A percentile compares a stretch with the other conserved stretches of the same genome.
Conservation (phyloP, 2,888 invertebrate genomes). For the Oeneis ivallda region DNA sequence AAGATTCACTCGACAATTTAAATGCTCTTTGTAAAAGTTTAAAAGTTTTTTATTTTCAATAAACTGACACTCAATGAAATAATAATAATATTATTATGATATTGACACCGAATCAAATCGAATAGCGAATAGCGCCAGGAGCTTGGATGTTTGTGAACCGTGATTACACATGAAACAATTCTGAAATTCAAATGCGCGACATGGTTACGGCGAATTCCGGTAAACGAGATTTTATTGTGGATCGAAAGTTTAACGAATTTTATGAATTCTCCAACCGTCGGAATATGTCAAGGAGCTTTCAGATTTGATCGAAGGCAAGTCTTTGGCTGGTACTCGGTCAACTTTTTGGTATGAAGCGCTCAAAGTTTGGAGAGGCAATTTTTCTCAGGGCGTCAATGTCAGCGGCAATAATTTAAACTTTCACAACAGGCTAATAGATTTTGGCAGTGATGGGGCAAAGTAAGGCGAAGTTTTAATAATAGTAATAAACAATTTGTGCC, state of each 20-base stretch:
- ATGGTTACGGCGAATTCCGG: constrained; percentile 37
- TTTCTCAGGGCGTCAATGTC: constrained; percentile 69
- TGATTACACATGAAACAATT: constrained; percentile 37
- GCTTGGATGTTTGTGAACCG: constrained; percentile 35
- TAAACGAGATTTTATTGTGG: constrained; percentile 37
- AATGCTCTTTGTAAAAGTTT: too few species aligned
- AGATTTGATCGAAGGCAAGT: constrained; percentile 40
- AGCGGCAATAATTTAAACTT: constrained; percentile 67
- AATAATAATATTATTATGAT: neutral
- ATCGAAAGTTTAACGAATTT: constrained; percentile 37
- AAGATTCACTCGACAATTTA: too few species aligned
- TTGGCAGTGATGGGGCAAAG: constrained; percentile 31
- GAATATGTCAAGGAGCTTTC: constrained; percentile 36
- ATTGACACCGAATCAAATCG: too few species aligned
- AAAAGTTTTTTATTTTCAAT: too few species aligned
- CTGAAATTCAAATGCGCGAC: constrained; percentile 39
- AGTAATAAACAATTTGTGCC: neutral
- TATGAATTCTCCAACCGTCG: constrained; percentile 30
- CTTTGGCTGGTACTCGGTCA: constrained; percentile 41
- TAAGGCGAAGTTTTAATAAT: neutral
- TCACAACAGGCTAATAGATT: constrained; percentile 43
- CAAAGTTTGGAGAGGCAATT: constrained; percentile 61
- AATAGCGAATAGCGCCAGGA: constrained; percentile 19
- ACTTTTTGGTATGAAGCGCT: constrained; percentile 40
- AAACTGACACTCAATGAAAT: too few species aligned